These are phyloP conservation scores for Columbina picui DNA, from an alignment of 2,113 vertebrate genomes.

Conservation along the genomic window DNA sequence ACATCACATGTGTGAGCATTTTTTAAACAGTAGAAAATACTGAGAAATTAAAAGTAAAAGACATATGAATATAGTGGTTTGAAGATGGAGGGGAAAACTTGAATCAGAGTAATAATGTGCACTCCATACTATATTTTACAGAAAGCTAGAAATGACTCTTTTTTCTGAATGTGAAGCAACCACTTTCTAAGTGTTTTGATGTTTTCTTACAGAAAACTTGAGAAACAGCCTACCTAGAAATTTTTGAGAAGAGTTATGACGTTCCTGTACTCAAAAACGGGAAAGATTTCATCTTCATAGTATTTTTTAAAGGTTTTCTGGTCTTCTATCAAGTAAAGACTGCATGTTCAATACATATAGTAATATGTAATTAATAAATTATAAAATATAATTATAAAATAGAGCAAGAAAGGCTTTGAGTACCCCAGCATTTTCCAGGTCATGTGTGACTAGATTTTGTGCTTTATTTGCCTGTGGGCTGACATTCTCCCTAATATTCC, in stretches of 20 bases:
- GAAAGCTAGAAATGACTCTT: background rate
- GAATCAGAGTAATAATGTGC: background rate
- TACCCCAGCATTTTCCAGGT: background rate
- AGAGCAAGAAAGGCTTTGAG: background rate
- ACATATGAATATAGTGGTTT: background rate
- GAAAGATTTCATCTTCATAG: background rate
- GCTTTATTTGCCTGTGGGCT: background rate
- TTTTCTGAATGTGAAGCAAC: background rate
- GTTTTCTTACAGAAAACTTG: background rate
- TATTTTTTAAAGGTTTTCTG: background rate
- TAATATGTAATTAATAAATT: background rate
- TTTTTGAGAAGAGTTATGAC: background rate
- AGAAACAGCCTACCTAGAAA: background rate
- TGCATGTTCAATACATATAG: background rate
- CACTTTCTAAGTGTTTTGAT: background rate
- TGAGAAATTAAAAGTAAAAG: background rate
- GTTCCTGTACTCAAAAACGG: background rate
- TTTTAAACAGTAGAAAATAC: background rate
- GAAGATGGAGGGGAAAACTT: background rate
- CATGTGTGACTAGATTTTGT: background rate
- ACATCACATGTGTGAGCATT: accelerated
- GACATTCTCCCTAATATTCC: background rate
- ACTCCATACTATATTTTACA: background rate
- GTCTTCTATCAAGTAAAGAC: background rate
- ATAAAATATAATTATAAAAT: too few relatives aligned